Evolutionary conservation across 1,140 invertebrate species (phyloP).

Genomic region (Ceratina australensis): DNA sequence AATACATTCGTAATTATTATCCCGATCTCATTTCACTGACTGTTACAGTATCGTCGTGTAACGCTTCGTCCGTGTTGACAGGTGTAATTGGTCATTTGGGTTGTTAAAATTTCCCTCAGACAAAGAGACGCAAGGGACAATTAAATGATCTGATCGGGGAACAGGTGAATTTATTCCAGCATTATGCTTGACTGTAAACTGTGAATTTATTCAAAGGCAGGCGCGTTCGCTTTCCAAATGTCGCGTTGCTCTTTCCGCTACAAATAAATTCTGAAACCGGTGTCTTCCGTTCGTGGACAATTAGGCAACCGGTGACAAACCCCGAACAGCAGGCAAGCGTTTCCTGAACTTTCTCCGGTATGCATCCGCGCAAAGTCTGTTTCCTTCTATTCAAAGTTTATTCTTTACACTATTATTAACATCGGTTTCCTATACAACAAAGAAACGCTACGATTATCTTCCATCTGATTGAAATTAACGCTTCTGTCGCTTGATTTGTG

Average conservation of each 20-base stretch:
- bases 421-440: no score
- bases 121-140: neutral
- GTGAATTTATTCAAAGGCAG: constrained; percentile 53
- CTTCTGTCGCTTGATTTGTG: no score
- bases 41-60: neutral
- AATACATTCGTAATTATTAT: constrained; percentile 10
- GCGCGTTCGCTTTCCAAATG: constrained; percentile 67
- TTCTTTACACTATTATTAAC: neutral
- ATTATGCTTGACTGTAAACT: constrained; percentile 12
- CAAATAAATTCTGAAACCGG: constrained; percentile 59
- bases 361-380: neutral
- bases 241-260: constrained; percentile 51
- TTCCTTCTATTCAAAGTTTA: neutral
- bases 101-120: neutral
- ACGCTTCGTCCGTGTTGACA: neutral
- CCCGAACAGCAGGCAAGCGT: constrained; percentile 59
- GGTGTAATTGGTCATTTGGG: no score
- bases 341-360: constrained; percentile 49
- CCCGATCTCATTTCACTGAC: no score
- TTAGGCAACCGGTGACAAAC: constrained; percentile 58
- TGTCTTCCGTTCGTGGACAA: constrained; percentile 52
- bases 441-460: no score
- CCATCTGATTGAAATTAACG: no score
- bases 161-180: constrained; percentile 17
- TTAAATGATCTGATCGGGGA: neutral